A percentile compares a stretch with the other conserved stretches of the same genome.
Evolutionary conservation across 2,113 vertebrate species (phyloP).

Genomic region (Aphyosemion australe): DNA sequence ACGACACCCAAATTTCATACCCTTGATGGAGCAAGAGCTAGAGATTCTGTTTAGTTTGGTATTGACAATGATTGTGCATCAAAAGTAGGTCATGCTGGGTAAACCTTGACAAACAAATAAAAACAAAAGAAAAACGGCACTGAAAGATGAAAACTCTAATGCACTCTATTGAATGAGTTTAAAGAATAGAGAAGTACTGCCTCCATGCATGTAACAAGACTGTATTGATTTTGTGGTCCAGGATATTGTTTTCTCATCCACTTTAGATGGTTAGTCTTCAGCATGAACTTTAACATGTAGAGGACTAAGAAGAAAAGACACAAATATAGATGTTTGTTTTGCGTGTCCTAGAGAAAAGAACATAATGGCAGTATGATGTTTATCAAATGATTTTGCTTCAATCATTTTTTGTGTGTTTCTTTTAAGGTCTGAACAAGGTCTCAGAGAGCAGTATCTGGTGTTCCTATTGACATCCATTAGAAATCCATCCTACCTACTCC

Average conservation of each 20-base stretch:
- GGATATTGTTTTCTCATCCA: neutral
- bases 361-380: conserved; percentile 27
- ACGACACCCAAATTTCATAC: no score
- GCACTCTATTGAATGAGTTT: conserved; percentile 1
- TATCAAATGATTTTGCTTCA: conserved; percentile 26
- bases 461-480: conserved; percentile 58
- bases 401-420: conserved; percentile 47
- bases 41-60: no score
- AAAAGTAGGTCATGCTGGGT: neutral
- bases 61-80: neutral
- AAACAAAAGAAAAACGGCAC: neutral
- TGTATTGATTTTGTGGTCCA: conserved; percentile 25
- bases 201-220: neutral
- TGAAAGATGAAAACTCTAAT: conserved; percentile 8
- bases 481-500: conserved; percentile 42
- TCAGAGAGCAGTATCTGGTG: conserved; percentile 39
- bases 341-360: conserved; percentile 24
- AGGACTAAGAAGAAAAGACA: conserved; percentile 1
- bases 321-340: conserved; percentile 24
- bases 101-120: neutral
- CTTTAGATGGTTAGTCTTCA: conserved; percentile 1
- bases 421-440: conserved; percentile 53
- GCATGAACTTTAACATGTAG: conserved; percentile 2
- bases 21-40: no score
- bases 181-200: neutral